These are phyloP conservation scores for Synergus japonicus DNA, from an alignment of 2,888 invertebrate genomes.

Conservation along the genomic window DNA sequence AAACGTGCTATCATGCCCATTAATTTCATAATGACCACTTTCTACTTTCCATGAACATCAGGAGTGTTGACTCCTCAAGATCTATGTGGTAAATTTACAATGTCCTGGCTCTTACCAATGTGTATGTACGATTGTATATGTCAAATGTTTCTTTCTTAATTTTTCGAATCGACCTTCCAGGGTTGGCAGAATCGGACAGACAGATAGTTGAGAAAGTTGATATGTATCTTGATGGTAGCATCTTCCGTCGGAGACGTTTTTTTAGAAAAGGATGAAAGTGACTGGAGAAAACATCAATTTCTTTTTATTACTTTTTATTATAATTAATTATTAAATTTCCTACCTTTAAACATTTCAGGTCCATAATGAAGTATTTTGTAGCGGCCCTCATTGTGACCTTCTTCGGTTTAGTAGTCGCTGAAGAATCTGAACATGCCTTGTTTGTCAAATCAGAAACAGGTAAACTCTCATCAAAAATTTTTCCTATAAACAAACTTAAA, in stretches of 20 bases:
- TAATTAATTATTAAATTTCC: not conserved
- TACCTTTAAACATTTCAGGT: conserved; percentile 34
- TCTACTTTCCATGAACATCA: conserved; percentile 64
- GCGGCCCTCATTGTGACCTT: conserved; percentile 42
- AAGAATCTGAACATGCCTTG: conserved; percentile 44
- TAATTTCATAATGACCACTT: conserved; percentile 72
- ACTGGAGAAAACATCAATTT: not conserved
- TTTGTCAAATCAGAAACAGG: conserved; percentile 42
- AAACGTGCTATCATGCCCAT: conserved; percentile 58
- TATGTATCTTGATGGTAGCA: conserved; percentile 3
- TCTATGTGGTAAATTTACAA: conserved; percentile 19
- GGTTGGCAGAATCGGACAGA: conserved; percentile 14
- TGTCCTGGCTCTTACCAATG: conserved; percentile 1
- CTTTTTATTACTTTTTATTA: not conserved
- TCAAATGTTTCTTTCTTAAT: not conserved
- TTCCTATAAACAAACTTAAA: not conserved
- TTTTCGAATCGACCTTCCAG: conserved; percentile 25
- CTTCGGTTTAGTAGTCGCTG: conserved; percentile 42
- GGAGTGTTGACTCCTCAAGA: conserved; percentile 24
- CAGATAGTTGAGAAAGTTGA: conserved; percentile 28
- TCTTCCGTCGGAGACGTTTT: not conserved
- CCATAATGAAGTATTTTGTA: conserved; percentile 47
- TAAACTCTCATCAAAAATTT: conserved; percentile 51
- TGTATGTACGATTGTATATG: not conserved
- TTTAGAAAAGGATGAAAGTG: conserved; percentile 31